Evolutionary conservation across 2,888 invertebrate species (phyloP).

Genomic region (Drosophila birchii): DNA sequence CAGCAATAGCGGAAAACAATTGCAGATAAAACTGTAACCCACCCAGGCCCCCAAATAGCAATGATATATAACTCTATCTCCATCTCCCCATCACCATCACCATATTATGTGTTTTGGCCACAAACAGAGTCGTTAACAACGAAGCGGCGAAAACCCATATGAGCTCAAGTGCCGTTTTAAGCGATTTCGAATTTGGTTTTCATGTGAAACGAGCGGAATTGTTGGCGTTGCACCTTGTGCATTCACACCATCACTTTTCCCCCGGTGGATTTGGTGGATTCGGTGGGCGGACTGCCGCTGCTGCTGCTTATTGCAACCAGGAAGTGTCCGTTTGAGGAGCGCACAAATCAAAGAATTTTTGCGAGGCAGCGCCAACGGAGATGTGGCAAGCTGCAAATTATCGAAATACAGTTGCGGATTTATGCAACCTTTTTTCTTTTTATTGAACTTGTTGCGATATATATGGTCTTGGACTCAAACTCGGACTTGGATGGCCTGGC

Average conservation of each 20-base stretch:
- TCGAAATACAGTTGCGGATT: conserved; percentile 30
- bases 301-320: conserved; percentile 15
- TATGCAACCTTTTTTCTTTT: conserved; percentile 56
- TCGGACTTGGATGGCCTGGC: conserved; percentile 32
- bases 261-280: conserved; percentile 8
- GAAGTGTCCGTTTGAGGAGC: conserved; percentile 30
- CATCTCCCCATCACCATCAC: conserved; percentile 4
- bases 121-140: conserved; percentile 47
- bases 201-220: conserved; percentile 35
- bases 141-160: conserved; percentile 31
- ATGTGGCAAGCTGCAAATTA: conserved; percentile 46
- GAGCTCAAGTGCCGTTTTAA: conserved; percentile 49
- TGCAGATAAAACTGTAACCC: conserved; percentile 38
- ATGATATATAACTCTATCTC: conserved; percentile 23
- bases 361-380: conserved; percentile 3
- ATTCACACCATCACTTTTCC: conserved; percentile 40
- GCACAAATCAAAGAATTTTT: conserved; percentile 39
- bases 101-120: conserved; percentile 28
- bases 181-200: conserved; percentile 43
- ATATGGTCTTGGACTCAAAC: conserved; percentile 7
- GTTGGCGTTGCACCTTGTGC: conserved; percentile 34
- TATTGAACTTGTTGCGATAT: conserved; percentile 54
- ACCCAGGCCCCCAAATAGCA: conserved; percentile 22
- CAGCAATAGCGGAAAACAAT: conserved; percentile 43
- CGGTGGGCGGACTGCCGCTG: conserved; percentile 12